Percentiles rank a stretch among this genome's conserved stretches.
Conservation (phyloP, 2,888 invertebrate species). For the Creontiades dilutus region DNA sequence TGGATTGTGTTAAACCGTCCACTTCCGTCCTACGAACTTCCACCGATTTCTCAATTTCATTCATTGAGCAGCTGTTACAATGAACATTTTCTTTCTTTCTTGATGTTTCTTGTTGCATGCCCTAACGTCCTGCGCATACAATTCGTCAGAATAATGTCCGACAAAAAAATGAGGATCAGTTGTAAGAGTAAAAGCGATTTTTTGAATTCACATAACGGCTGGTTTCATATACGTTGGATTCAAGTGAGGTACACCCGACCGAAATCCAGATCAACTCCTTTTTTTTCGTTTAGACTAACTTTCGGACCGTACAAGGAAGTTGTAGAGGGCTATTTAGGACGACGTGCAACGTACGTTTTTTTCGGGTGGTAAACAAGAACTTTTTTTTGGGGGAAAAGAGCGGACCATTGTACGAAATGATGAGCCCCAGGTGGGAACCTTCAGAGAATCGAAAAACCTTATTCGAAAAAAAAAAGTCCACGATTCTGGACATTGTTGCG, state of each 20-base stretch:
- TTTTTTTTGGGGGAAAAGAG: neutral
- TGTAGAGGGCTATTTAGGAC: neutral
- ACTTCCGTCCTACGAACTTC: too few relatives aligned
- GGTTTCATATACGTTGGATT: neutral
- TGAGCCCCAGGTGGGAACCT: neutral
- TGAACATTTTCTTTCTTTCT: too few relatives aligned
- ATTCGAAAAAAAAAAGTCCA: neutral
- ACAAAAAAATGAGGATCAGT: too few relatives aligned
- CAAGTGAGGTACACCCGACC: neutral
- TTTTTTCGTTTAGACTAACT: neutral
- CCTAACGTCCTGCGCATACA: too few relatives aligned
- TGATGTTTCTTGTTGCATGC: too few relatives aligned
- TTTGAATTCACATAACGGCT: neutral
- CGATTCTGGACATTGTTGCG: slow-evolving; percentile 6
- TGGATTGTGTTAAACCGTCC: too few relatives aligned
- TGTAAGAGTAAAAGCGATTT: neutral
- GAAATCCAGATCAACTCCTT: slow-evolving; percentile 15
- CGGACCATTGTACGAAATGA: neutral
- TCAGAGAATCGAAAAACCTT: neutral
- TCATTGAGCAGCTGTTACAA: too few relatives aligned
- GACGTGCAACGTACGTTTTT: slow-evolving; percentile 10
- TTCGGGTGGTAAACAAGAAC: neutral
- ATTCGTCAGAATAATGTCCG: too few relatives aligned
- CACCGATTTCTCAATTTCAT: too few relatives aligned
- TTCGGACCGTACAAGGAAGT: neutral